Conservation (phyloP, 2,113 vertebrate genomes). For the Oenanthe melanoleuca region DNA sequence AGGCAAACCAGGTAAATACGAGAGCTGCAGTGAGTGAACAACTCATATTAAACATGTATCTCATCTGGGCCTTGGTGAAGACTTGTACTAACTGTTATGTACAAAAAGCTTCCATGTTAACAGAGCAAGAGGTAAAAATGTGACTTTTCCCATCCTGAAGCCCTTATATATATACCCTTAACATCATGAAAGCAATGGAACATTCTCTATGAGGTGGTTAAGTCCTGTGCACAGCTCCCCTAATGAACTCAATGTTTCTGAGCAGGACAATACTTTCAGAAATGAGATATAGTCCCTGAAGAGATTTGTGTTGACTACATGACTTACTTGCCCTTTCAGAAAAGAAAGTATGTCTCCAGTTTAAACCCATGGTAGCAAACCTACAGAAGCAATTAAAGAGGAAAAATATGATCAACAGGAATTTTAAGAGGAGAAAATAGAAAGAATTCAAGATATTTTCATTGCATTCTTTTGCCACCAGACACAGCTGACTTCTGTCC, state of each 20-base stretch:
- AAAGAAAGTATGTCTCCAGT: neutral
- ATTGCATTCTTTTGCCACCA: neutral
- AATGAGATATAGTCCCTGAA: neutral
- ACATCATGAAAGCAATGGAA: neutral
- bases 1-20: neutral
- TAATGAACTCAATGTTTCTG: neutral
- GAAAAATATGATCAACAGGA: neutral
- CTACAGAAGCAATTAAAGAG: neutral
- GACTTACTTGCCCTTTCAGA: neutral
- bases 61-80: neutral
- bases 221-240: neutral
- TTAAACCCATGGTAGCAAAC: neutral
- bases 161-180: neutral
- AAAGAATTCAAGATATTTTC: neutral
- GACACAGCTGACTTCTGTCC: neutral
- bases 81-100: neutral
- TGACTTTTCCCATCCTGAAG: neutral
- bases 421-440: neutral
- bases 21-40: neutral
- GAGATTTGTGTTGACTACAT: neutral
- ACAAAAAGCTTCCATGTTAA: neutral
- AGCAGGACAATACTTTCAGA: neutral
- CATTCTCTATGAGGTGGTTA: neutral
- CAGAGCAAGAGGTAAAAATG: neutral
- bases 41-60: neutral